Percentiles rank a stretch among this genome's conserved stretches.
phyloP scores from a whole-genome alignment of 2,888 invertebrate genomes.

The Temnothorax rugatulus region DNA sequence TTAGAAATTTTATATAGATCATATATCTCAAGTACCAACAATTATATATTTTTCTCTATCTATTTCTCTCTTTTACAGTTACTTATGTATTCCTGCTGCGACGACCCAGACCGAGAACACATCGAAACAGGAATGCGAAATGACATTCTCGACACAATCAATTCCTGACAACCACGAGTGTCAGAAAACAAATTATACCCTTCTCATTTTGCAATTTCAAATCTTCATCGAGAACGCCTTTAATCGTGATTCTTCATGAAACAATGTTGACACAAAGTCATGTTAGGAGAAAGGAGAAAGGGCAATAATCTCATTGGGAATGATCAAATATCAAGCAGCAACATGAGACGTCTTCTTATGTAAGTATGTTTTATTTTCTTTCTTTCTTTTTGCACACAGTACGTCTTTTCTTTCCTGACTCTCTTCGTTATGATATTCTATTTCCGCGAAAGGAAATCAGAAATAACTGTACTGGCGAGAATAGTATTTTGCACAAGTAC shows the following conservation, averaged over 20 bases:
- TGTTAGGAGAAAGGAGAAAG: neutral
- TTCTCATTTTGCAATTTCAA: neutral
- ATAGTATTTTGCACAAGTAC: neutral
- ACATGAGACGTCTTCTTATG: neutral
- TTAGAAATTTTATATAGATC: neutral
- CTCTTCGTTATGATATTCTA: neutral
- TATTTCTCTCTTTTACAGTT: neutral
- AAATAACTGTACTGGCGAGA: neutral
- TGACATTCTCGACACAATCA: neutral
- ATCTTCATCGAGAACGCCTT: neutral
- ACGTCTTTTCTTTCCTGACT: neutral
- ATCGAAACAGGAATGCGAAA: neutral
- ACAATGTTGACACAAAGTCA: neutral
- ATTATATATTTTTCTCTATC: neutral
- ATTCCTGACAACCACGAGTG: neutral
- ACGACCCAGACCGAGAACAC: neutral
- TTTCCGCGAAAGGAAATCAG: neutral
- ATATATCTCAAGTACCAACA: neutral
- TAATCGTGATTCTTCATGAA: neutral
- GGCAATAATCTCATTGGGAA: neutral
- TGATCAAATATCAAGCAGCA: neutral
- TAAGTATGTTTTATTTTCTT: neutral
- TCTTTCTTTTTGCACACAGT: neutral
- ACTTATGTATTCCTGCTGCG: neutral
- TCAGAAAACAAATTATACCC: neutral